Evolutionary conservation across 1,140 invertebrate species (phyloP).

Genomic region (Amyelois transitella): DNA sequence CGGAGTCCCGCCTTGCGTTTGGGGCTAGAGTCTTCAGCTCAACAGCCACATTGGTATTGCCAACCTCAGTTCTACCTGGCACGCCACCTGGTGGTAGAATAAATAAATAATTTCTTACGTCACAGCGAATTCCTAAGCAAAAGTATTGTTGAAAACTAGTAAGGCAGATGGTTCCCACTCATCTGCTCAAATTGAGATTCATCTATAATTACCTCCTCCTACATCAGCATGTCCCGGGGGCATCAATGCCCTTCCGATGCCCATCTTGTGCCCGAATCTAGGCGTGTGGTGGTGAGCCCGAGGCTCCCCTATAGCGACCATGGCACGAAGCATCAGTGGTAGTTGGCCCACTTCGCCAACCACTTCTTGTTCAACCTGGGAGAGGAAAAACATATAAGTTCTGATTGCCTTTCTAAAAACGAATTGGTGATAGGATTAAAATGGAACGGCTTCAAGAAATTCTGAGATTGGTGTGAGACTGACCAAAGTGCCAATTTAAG

Average conservation of each 20-base stretch:
- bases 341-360: constrained; percentile 68
- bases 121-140: no score
- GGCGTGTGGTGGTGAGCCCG: constrained; percentile 54
- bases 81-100: constrained; percentile 22
- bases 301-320: constrained; percentile 70
- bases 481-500: no score
- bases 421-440: no score
- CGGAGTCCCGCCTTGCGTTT: constrained; percentile 66
- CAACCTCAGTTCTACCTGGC: constrained; percentile 52
- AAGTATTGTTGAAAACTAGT: no score
- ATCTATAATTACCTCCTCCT: constrained; percentile 34
- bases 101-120: no score
- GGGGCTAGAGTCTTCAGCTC: constrained; percentile 61
- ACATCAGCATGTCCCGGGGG: constrained; percentile 46
- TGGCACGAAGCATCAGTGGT: constrained; percentile 69
- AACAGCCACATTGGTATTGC: constrained; percentile 49
- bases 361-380: constrained; percentile 63
- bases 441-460: no score
- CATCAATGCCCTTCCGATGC: constrained; percentile 46
- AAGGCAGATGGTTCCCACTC: no score
- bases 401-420: no score
- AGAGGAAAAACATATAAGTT: constrained; percentile 4
- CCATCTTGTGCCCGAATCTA: constrained; percentile 65
- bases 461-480: no score
- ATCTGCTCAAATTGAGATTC: neutral